A percentile compares a stretch with the other conserved stretches of the same genome.
phyloP scores from a whole-genome alignment of 2,888 invertebrate species.

The Apeira syringaria region DNA sequence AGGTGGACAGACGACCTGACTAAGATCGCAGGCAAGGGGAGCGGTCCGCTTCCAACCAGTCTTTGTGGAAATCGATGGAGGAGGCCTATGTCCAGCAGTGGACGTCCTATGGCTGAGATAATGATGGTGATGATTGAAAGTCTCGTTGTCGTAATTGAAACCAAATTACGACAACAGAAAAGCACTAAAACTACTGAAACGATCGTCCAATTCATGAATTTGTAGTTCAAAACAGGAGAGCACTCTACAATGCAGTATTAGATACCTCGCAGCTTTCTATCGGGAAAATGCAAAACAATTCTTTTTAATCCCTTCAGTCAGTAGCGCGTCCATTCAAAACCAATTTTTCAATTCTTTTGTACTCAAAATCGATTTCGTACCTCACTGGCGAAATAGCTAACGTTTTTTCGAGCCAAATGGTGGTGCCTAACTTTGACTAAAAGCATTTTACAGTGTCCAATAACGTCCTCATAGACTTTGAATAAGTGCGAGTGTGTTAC shows the following conservation, averaged over 20 bases:
- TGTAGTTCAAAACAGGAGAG: conserved; percentile 2
- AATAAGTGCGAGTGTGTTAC: conserved; percentile 18
- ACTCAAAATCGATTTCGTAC: conserved; percentile 36
- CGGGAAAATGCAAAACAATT: conserved; percentile 29
- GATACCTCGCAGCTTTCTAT: conserved; percentile 19
- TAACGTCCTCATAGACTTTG: conserved; percentile 19
- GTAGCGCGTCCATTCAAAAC: conserved; percentile 28
- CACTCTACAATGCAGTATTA: conserved; percentile 6
- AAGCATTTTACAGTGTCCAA: conserved; percentile 23
- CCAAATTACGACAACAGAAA: background rate
- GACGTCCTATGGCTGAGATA: no score
- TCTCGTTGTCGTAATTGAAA: no score
- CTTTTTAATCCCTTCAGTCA: conserved; percentile 27
- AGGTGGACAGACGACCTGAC: no score
- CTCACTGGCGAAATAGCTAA: conserved; percentile 16
- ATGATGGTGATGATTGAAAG: no score
- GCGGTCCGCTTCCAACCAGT: no score
- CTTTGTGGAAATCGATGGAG: no score
- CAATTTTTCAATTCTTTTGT: conserved; percentile 34
- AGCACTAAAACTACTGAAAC: conserved; percentile 5
- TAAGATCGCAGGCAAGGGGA: no score
- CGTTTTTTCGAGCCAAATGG: conserved; percentile 21
- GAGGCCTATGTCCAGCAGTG: no score
- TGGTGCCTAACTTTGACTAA: conserved; percentile 23
- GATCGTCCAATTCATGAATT: conserved; percentile 8